A percentile compares a stretch with the other conserved stretches of the same genome.
phyloP scores from a whole-genome alignment of 2,113 vertebrate species.

The Dolichallabes microphthalmus region DNA sequence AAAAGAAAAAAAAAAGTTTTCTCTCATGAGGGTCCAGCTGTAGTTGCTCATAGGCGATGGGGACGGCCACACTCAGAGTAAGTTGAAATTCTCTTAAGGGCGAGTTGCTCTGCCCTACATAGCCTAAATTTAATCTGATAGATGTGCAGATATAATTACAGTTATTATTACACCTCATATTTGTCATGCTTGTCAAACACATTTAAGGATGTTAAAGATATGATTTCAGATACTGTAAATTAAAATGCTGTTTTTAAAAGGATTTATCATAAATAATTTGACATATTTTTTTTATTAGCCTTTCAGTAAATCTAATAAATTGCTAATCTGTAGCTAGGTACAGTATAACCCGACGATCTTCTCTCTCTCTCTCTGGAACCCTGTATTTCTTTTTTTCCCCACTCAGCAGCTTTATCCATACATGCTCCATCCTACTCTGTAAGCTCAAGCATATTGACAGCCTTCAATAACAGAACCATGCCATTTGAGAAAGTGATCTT shows the following conservation, averaged over 20 bases:
- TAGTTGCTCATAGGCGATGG: background rate
- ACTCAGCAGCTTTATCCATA: too few relatives aligned
- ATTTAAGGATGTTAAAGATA: background rate
- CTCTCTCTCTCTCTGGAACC: too few relatives aligned
- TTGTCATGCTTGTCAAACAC: background rate
- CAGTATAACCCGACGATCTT: too few relatives aligned
- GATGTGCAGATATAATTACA: background rate
- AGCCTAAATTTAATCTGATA: conserved; percentile 1
- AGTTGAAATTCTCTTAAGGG: conserved; percentile 1
- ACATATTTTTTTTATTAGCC: background rate
- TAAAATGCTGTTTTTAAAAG: background rate
- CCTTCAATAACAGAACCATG: too few relatives aligned
- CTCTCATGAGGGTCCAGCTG: conserved; percentile 12
- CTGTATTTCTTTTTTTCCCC: too few relatives aligned
- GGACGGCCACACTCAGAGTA: background rate
- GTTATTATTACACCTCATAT: conserved; percentile 4
- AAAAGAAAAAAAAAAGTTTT: background rate
- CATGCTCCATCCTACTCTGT: too few relatives aligned
- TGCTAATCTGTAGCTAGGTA: background rate
- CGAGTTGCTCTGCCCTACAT: background rate
- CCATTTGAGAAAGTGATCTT: too few relatives aligned
- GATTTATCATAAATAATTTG: background rate
- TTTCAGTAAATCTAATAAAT: background rate
- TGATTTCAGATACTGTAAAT: background rate
- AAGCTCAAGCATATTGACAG: too few relatives aligned